phyloP scores from a whole-genome alignment of 2,113 vertebrate genomes.

The Ceyx cyanopectus region DNA sequence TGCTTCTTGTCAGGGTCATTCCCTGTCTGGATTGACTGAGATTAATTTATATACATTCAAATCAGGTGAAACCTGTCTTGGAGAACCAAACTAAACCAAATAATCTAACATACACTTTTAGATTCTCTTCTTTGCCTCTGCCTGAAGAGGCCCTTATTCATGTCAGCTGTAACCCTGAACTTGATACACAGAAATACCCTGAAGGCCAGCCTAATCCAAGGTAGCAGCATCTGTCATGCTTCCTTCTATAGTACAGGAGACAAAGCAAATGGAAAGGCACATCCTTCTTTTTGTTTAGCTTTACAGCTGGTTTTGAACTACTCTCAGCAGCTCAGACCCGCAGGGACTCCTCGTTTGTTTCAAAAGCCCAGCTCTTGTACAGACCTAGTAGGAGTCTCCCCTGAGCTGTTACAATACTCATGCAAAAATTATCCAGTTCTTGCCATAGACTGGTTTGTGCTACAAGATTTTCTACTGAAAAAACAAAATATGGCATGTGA shows the following conservation, averaged over 20 bases:
- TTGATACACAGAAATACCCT: background rate
- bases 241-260: background rate
- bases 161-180: background rate
- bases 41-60: background rate
- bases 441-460: background rate
- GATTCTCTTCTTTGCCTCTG: background rate
- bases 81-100: background rate
- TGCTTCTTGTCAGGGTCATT: conserved; percentile 40
- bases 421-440: background rate
- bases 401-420: background rate
- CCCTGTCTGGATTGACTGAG: background rate
- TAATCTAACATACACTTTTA: background rate
- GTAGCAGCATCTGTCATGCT: background rate
- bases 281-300: background rate
- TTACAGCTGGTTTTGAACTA: background rate
- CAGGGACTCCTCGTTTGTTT: background rate
- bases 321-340: background rate
- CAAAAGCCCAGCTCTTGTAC: background rate
- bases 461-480: background rate
- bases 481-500: background rate
- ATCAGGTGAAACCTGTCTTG: background rate
- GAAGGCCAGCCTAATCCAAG: conserved; percentile 20
- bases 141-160: background rate
- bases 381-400: background rate
- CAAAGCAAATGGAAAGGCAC: background rate